A percentile compares a stretch with the other conserved stretches of the same genome.
These are phyloP conservation scores for Campoletis sonorensis DNA, from an alignment of 1,140 invertebrate species.

Conservation along the genomic window DNA sequence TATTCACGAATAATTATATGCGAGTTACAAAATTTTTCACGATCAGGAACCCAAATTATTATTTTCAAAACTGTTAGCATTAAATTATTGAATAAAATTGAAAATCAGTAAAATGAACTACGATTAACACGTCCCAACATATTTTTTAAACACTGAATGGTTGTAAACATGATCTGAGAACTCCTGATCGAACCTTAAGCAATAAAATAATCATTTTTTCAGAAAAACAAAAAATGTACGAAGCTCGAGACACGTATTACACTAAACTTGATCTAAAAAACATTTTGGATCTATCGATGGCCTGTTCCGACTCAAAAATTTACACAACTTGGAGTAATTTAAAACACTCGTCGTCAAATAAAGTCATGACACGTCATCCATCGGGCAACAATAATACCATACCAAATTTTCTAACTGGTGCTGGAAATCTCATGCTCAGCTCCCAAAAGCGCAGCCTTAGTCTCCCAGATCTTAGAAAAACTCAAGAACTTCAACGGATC, in stretches of 20 bases:
- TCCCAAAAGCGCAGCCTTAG: slow-evolving; percentile 68
- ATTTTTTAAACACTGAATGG: no score
- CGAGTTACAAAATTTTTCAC: no score
- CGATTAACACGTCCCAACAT: no score
- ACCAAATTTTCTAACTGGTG: slow-evolving; percentile 64
- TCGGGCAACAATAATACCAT: slow-evolving; percentile 87
- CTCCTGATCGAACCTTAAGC: no score
- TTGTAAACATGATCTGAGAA: no score
- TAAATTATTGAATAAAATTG: no score
- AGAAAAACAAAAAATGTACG: slow-evolving; percentile 72
- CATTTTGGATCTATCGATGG: slow-evolving; percentile 85
- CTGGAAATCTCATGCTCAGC: slow-evolving; percentile 55
- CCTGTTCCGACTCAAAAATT: slow-evolving; percentile 86
- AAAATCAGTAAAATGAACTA: no score
- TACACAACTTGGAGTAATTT: slow-evolving; percentile 91
- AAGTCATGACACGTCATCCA: slow-evolving; percentile 80
- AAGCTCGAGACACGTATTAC: slow-evolving; percentile 65
- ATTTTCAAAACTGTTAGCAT: no score
- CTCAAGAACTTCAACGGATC: slow-evolving; percentile 61
- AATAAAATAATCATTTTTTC: slow-evolving; percentile 47
- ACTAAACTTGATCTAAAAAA: slow-evolving; percentile 68
- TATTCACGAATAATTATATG: no score
- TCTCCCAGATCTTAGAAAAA: slow-evolving; percentile 69
- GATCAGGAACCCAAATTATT: no score
- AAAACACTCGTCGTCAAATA: slow-evolving; percentile 77